Percentiles rank a stretch among this genome's conserved stretches.
Evolutionary conservation across 2,113 vertebrate species (phyloP).

Genomic region (Apeltes quadracus): DNA sequence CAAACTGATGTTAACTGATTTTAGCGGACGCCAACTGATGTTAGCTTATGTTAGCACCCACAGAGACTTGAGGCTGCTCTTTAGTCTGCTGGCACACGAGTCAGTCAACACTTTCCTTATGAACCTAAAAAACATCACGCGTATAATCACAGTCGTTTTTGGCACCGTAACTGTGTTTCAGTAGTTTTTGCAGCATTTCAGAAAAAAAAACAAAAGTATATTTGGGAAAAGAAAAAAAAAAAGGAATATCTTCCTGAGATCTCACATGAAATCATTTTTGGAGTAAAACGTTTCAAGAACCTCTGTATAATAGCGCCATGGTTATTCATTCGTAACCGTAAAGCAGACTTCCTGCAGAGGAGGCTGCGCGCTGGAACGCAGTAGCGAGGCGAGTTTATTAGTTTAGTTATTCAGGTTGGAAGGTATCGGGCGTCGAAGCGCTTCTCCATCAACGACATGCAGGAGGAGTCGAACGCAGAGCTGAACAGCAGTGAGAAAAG

Average conservation of each 20-base stretch:
- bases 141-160: slow-evolving; percentile 19
- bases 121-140: slow-evolving; percentile 6
- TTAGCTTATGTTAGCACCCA: no score
- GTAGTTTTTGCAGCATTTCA: slow-evolving; percentile 22
- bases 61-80: no score
- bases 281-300: slow-evolving; percentile 20
- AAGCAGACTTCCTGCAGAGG: slow-evolving; percentile 37
- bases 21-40: no score
- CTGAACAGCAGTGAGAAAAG: no score
- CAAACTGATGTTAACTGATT: no score
- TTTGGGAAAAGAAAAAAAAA: slow-evolving; percentile 24
- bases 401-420: no score
- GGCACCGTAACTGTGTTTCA: slow-evolving; percentile 48
- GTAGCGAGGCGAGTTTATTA: background rate
- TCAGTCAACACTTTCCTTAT: slow-evolving; percentile 8
- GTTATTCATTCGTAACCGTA: slow-evolving; percentile 5
- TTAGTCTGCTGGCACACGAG: no score
- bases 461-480: no score
- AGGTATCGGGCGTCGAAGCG: no score
- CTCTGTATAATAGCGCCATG: background rate
- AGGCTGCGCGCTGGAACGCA: slow-evolving; percentile 12
- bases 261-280: background rate
- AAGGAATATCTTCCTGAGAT: slow-evolving; percentile 46
- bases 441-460: no score
- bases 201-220: slow-evolving; percentile 40